Evolutionary conservation across 2,113 vertebrate genomes (phyloP), one percentile per base, ranked within the genome.

Genomic region (Thryonomys swinderianus): DNA sequence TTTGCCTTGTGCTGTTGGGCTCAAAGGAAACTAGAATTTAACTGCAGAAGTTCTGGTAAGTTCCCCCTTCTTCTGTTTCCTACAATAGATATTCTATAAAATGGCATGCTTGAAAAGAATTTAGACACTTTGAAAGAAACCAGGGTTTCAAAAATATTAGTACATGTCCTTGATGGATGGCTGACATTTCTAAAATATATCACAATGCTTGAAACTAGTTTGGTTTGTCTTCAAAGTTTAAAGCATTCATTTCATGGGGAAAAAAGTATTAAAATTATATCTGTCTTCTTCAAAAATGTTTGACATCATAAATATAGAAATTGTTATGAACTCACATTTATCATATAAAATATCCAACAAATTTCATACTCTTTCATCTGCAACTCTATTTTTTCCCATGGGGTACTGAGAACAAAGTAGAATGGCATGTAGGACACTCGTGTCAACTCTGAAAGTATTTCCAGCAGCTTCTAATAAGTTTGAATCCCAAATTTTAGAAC

Each of bases 401-500:
- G 8, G 73, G 14, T 84, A 37, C 30, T 16, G 21, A 82, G 79
- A 92, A 61, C 3, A 61, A 82, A 45, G 12, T 85, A 66, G 3
- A 9, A 32, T 85, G 2, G 55, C 67, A 85, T 84, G 3, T 32
- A 45, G 5, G 9, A 3, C 34, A 78, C 13, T 48, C 13, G 73
- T 62, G 2, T 48, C 18, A 82, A 80, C 81, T 83, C 14, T 94
- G 21, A 11, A 94, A 85, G 57, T 48, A 74, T 8, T 84, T 53
- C 17, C 74, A 87, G 53, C 0, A 81, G 3, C 9, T 69, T 59
- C 76, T 51, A 94, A 88, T 7, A 94, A 90, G 74, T 7, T 73
- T 79, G 23, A 83, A 84, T 82, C 2, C 7, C n/a, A 67, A 93
- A 85, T 80, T 61, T 74, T 78, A 89, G 32, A 94, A 87, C 87